Evolutionary conservation across 2,113 vertebrate species (phyloP), one percentile per base, ranked within the genome.

Genomic region (Sclerurus mexicanus): DNA sequence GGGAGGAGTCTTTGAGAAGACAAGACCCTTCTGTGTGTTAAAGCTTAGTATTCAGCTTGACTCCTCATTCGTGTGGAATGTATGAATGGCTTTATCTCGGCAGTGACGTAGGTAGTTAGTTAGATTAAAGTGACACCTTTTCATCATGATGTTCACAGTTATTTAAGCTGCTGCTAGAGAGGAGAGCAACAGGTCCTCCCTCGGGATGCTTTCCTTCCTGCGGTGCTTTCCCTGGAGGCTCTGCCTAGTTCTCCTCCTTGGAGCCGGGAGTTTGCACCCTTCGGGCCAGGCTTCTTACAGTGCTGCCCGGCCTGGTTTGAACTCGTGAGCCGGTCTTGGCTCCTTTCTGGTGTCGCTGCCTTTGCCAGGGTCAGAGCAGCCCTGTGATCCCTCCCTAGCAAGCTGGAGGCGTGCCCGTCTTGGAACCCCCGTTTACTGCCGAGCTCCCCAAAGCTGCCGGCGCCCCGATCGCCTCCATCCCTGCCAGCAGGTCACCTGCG

Each of bases 381-480:
- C 33, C 35, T 52, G 23, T 21, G 20, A 12, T 25, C 23, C 55
- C 56, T 52, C 31, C 27, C 31, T 15, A 30, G 9, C 47, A 42
- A 21, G 46, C 50, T 28, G 0, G 3, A 20, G n/a, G 14, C 3
- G 2, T 52, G 23, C 8, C 27, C 33, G 35, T 8, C 37, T 44
- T 30, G 27, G 28, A 56, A n/a, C 39, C 31, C 44, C 53, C 7
- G 0, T 7, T 49, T 31, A 40, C 75, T 59, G 68, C 81, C 37
- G 5, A 1, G 4, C 16, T 81, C 42, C 42, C n/a, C 44, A 18
- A 6, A 39, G 23, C 39, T 58, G 23, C 39, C 60, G 47, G 85
- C 27, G 4, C 8, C 0, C 21, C 14, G 15, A 10, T 1, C 28
- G 25, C 4, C 28, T 18, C 59, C 22, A 4, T 63, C 21, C 31